These are phyloP conservation scores for Gila orcuttii DNA, from an alignment of 2,113 vertebrate species.

Conservation along the genomic window DNA sequence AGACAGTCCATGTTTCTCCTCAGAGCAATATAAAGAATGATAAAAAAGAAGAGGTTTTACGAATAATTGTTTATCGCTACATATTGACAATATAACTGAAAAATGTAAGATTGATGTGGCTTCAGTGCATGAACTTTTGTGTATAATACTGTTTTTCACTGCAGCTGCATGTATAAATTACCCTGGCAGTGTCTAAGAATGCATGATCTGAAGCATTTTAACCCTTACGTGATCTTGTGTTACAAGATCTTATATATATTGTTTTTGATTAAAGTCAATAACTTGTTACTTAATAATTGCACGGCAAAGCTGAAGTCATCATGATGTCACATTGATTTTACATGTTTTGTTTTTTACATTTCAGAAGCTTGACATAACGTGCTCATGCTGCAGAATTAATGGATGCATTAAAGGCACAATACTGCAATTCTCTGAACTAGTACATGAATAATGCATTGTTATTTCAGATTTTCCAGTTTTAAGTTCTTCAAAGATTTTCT, in stretches of 20 bases:
- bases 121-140: neutral
- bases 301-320: neutral
- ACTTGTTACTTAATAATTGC: neutral
- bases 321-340: neutral
- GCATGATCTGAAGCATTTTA: neutral
- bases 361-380: neutral
- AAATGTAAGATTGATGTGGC: conserved; percentile 44
- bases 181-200: conserved; percentile 5
- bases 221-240: neutral
- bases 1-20: neutral
- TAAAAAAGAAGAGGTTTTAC: conserved; percentile 30
- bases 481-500: neutral
- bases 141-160: neutral
- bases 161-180: neutral
- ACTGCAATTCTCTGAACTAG: conserved; percentile 6
- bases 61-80: conserved; percentile 36
- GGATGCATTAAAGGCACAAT: conserved; percentile 2
- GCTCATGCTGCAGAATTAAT: conserved; percentile 14
- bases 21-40: conserved; percentile 34
- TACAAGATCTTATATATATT: neutral
- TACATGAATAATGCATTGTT: conserved; percentile 17
- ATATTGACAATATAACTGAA: conserved; percentile 52
- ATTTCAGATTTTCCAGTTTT: neutral
- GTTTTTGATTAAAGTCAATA: neutral
- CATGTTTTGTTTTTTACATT: neutral